A percentile compares a stretch with the other conserved stretches of the same genome.
These are phyloP conservation scores for Dipodomys ordii DNA, from an alignment of 2,113 vertebrate genomes.

Conservation along the genomic window DNA sequence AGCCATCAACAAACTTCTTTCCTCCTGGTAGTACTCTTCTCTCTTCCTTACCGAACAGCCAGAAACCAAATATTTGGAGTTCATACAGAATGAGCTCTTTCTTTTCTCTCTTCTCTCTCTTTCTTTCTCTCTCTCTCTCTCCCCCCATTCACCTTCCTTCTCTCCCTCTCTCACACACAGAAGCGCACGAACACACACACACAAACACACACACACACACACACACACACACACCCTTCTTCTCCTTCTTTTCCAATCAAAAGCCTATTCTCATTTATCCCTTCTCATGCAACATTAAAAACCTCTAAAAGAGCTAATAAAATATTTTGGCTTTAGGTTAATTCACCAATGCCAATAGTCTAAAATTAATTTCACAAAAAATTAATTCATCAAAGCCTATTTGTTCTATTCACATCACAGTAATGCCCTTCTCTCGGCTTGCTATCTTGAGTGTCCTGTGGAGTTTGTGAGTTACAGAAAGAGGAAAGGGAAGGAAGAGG, in stretches of 20 bases:
- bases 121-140: too few relatives aligned
- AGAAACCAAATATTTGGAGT: not conserved
- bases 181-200: too few relatives aligned
- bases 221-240: too few relatives aligned
- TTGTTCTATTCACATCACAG: not conserved
- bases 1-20: not conserved
- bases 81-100: not conserved
- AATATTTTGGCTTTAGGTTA: conserved; percentile 17
- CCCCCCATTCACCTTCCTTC: not conserved
- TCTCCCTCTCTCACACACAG: not conserved
- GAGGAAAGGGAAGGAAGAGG: not conserved
- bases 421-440: not conserved
- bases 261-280: not conserved
- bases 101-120: not conserved
- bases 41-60: not conserved
- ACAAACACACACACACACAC: too few relatives aligned
- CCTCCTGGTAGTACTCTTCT: not conserved
- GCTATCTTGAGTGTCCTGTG: not conserved
- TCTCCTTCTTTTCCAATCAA: not conserved
- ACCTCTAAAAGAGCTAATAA: not conserved
- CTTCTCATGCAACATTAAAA: conserved; percentile 15
- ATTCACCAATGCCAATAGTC: conserved; percentile 24
- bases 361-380: conserved; percentile 47
- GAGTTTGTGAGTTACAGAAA: not conserved
- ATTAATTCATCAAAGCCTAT: conserved; percentile 4